phyloP scores from a whole-genome alignment of 2,888 invertebrate species.

The Poecilus cupreus region DNA sequence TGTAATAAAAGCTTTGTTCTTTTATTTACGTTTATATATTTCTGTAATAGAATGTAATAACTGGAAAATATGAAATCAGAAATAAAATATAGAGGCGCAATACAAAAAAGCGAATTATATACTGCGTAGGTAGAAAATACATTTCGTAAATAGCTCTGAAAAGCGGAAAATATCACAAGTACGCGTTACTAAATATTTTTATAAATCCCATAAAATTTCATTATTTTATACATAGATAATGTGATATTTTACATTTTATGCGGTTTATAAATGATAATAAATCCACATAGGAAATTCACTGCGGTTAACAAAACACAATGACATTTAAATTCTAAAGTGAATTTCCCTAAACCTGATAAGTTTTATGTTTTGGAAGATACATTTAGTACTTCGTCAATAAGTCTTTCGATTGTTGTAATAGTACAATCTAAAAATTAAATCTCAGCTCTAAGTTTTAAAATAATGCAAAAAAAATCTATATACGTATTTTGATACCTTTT shows the following conservation, averaged over 20 bases:
- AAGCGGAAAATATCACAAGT: not conserved
- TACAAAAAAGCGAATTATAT: not conserved
- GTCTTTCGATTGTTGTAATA: too few species aligned
- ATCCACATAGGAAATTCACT: not conserved
- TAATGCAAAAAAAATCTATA: too few species aligned
- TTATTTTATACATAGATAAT: not conserved
- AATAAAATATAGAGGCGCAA: not conserved
- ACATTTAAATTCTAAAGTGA: too few species aligned
- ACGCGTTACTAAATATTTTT: not conserved
- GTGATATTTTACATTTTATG: not conserved
- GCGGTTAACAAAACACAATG: not conserved
- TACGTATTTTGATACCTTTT: too few species aligned
- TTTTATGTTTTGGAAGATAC: too few species aligned
- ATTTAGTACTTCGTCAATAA: too few species aligned
- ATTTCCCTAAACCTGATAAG: too few species aligned
- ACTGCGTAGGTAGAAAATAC: not conserved
- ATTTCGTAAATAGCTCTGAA: not conserved
- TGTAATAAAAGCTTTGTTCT: not conserved
- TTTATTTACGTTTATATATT: conserved; percentile 6
- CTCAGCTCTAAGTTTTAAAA: too few species aligned
- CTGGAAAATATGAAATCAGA: not conserved
- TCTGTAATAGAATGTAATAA: not conserved
- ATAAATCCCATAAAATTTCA: not conserved
- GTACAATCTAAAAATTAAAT: too few species aligned
- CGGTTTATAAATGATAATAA: conserved; percentile 6